phyloP scores from a whole-genome alignment of 2,113 vertebrate species.

The Tiliqua scincoides region DNA sequence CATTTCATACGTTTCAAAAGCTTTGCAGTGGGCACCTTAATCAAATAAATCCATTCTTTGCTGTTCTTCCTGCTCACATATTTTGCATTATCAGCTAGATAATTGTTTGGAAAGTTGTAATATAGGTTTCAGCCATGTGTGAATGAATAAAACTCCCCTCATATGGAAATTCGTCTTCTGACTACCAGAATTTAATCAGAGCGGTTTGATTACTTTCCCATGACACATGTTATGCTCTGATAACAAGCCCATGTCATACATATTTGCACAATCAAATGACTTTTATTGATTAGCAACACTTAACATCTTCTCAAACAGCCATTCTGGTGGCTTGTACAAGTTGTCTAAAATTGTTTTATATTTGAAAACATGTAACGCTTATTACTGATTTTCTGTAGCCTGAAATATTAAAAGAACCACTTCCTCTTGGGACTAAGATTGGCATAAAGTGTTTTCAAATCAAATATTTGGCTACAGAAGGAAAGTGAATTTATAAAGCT shows the following conservation, averaged over 20 bases:
- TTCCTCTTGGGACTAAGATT: constrained; percentile 39
- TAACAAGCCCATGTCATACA: constrained; percentile 51
- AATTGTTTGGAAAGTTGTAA: constrained; percentile 64
- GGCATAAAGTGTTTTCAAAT: constrained; percentile 44
- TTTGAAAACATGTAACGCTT: constrained; percentile 49
- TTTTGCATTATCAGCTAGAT: constrained; percentile 55
- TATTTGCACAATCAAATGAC: constrained; percentile 58
- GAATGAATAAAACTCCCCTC: constrained; percentile 56
- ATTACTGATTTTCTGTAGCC: constrained; percentile 32
- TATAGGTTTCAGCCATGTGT: constrained; percentile 58
- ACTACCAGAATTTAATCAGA: constrained; percentile 62
- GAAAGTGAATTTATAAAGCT: constrained; percentile 34
- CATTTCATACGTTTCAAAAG: neutral
- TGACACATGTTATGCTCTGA: constrained; percentile 45
- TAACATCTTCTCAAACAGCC: constrained; percentile 36
- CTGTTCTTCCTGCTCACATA: constrained; percentile 42
- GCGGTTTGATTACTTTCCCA: constrained; percentile 52
- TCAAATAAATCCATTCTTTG: constrained; percentile 43
- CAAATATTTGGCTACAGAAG: constrained; percentile 48
- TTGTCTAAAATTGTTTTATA: constrained; percentile 40
- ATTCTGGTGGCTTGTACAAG: constrained; percentile 22
- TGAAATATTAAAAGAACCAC: constrained; percentile 27
- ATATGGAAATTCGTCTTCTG: constrained; percentile 47
- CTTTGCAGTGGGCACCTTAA: constrained; percentile 35
- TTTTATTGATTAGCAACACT: constrained; percentile 53